These are phyloP conservation scores for Polymixis flavicincta DNA, from an alignment of 2,888 invertebrate genomes.

Conservation along the genomic window DNA sequence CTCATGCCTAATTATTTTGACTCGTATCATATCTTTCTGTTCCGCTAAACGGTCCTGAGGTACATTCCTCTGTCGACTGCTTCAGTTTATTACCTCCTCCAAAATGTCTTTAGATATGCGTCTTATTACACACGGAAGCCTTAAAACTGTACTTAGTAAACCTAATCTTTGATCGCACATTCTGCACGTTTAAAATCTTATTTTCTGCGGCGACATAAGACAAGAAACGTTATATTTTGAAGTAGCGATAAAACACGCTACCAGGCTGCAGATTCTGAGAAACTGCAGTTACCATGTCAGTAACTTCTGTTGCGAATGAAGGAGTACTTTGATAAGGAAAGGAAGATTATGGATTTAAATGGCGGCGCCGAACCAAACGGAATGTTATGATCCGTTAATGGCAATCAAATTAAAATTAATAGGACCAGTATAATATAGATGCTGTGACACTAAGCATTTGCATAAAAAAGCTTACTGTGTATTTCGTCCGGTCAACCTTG, in stretches of 20 bases:
- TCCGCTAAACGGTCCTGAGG: background rate
- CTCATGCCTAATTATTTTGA: background rate
- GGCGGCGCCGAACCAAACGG: too few species aligned
- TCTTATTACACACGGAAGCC: background rate
- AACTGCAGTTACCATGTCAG: conserved; percentile 53
- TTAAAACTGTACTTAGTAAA: conserved; percentile 3
- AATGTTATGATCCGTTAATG: background rate
- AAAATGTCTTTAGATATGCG: background rate
- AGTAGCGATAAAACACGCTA: conserved; percentile 42
- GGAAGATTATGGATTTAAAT: background rate
- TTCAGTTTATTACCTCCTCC: background rate
- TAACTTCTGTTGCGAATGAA: conserved; percentile 8
- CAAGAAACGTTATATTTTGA: conserved; percentile 24
- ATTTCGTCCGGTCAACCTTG: background rate
- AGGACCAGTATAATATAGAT: background rate
- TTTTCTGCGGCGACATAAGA: conserved; percentile 21
- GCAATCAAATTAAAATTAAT: background rate
- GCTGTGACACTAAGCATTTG: too few species aligned
- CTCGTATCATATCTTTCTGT: background rate
- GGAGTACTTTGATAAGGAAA: conserved; percentile 5
- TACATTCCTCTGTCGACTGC: background rate
- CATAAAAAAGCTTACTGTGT: background rate
- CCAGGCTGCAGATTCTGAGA: conserved; percentile 49
- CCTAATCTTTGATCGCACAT: conserved; percentile 38
- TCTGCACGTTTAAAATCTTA: conserved; percentile 14